Percentiles rank a stretch among this genome's conserved stretches.
phyloP scores from a whole-genome alignment of 2,888 invertebrate genomes.

The Leptothorax acervorum region DNA sequence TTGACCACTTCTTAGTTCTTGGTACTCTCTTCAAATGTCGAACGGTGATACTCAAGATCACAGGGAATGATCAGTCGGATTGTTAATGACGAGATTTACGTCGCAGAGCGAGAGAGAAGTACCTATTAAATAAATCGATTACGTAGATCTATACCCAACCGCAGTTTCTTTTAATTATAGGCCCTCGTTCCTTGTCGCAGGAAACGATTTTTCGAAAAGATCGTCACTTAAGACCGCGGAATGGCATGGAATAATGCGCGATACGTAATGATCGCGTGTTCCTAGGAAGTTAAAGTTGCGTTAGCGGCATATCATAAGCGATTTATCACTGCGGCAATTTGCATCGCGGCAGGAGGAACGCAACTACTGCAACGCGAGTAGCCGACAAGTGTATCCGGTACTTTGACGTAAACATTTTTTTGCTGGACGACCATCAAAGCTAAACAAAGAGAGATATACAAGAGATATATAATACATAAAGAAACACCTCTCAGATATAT shows the following conservation, averaged over 20 bases:
- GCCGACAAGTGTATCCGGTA: constrained; percentile 10
- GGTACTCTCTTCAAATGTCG: neutral
- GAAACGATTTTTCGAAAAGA: neutral
- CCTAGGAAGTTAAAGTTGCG: constrained; percentile 12
- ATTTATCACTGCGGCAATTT: constrained; percentile 33
- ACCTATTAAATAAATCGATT: neutral
- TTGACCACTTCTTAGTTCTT: constrained; percentile 7
- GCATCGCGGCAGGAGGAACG: constrained; percentile 12
- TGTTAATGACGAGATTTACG: constrained; percentile 4
- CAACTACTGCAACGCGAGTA: constrained; percentile 9
- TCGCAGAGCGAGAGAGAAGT: neutral
- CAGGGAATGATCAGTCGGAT: neutral
- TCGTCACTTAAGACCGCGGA: neutral
- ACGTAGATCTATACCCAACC: neutral
- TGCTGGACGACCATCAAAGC: neutral
- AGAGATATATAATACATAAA: neutral
- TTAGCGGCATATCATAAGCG: constrained; percentile 28
- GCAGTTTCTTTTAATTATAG: neutral
- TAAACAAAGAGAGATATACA: neutral
- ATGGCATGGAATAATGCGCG: constrained; percentile 10
- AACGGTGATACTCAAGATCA: neutral
- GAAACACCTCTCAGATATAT: neutral
- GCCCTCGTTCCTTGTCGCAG: neutral
- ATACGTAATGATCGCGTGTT: constrained; percentile 21
- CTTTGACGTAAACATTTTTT: neutral